Evolutionary conservation across 2,797 vertebrate species (phyloP).

Genomic region (Lagocephalus sceleratus): DNA sequence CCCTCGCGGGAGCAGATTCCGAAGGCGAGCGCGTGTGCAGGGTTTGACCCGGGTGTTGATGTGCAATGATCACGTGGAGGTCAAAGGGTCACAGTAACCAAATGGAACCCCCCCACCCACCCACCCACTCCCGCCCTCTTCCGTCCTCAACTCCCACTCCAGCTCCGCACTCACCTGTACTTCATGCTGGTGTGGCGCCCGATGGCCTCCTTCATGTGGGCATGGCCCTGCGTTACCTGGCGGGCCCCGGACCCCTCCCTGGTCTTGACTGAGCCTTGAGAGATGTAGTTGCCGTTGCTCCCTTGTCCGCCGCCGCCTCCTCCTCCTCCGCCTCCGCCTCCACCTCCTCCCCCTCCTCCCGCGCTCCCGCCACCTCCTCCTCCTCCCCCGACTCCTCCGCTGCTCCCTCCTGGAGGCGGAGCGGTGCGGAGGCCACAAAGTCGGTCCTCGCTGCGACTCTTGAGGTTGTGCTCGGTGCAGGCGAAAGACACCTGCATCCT

Average conservation of each 20-base stretch:
- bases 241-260: constrained; percentile 67
- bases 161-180: constrained; percentile 74
- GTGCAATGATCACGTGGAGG: constrained; percentile 27
- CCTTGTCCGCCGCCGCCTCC: constrained; percentile 69
- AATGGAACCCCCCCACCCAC: constrained; percentile 13
- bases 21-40: constrained; percentile 6
- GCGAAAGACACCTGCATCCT: constrained; percentile 84
- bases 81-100: constrained; percentile 38
- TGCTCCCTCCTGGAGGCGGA: constrained; percentile 77
- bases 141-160: no score
- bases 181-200: constrained; percentile 81
- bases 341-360: constrained; percentile 34
- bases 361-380: constrained; percentile 55
- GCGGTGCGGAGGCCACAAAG: constrained; percentile 79
- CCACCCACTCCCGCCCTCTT: no score
- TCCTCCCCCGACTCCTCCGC: constrained; percentile 65
- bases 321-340: constrained; percentile 51
- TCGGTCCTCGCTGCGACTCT: constrained; percentile 81
- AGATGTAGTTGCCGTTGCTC: constrained; percentile 72
- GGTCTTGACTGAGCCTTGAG: constrained; percentile 71
- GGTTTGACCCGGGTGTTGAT: constrained; percentile 16
- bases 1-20: no score
- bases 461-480: constrained; percentile 83
- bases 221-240: constrained; percentile 71
- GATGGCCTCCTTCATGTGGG: constrained; percentile 83